Base-by-base conservation (phyloP, 2,797 vertebrate genomes). In the Lagodon rhomboides region DNA sequence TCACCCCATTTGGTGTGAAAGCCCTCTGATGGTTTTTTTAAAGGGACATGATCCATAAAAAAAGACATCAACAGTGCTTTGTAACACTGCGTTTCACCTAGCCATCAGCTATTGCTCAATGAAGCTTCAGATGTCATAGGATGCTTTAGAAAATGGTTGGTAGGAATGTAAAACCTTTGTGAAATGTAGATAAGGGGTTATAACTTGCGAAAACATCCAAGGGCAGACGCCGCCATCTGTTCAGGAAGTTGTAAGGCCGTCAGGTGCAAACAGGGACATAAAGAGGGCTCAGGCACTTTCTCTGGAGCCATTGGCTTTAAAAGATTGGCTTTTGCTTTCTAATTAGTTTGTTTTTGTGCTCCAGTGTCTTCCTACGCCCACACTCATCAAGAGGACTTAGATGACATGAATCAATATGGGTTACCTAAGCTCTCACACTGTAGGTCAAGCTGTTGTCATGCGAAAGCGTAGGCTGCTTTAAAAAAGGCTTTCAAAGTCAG, bases 341-440 rank as follows among this genome's bases (percentile, higher is more conserved):
- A 82, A 73, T 68, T 46, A 38, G 49, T 55, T 68, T 83, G 80
- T 80, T 78, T 66, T 65, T 73, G 61, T 72, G 63, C 12, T 66
- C 38, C 53, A 34, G 53, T 34, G 41, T 66, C 61, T 38, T 50
- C 17, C 12, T 53, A 3, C 41, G 17, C 47, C 13, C 50, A 68
- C 43, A 44, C 34, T 44, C 55, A 67, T 27, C 50, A 58, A 55
- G 67, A 69, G 46, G 51, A 27, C 44, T 82, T 76, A 38, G 77
- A 69, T 62, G 30, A 72, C 63, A 80, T 69, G 18, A 63, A 79
- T 85, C 75, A 65, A 74, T 62, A 62, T 47, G 15, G 18, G 56
- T 82, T 78, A 65, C 43, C 53, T 63, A 53, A 75, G 49, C 72
- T 30, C 54, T 71, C 22, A 47, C 6, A 38, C 41, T 41, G 20